Percentiles rank a stretch among this genome's conserved stretches.
Conservation (phyloP, 1,140 invertebrate genomes). For the Galendromus occidentalis region DNA sequence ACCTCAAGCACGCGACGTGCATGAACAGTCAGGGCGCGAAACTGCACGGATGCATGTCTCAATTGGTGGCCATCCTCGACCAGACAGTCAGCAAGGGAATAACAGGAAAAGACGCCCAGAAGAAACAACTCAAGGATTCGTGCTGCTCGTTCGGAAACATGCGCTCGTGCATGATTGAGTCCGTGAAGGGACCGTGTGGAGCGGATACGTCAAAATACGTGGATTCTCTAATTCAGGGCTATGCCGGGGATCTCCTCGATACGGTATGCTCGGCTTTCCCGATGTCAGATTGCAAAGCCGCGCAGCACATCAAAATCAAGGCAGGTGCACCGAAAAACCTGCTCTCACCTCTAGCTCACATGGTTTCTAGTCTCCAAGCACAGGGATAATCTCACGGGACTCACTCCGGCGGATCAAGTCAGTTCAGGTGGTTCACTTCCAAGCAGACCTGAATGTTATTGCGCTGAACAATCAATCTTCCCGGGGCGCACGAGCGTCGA, state of each 20-base stretch:
- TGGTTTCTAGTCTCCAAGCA: slow-evolving; percentile 2
- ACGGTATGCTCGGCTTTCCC: neutral
- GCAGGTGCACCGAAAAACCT: neutral
- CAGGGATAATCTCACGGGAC: neutral
- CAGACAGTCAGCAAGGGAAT: neutral
- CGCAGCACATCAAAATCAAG: neutral
- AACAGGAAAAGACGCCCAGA: neutral
- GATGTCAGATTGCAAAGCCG: neutral
- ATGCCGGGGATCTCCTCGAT: neutral
- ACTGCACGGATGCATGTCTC: slow-evolving; percentile 6
- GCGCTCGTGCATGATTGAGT: neutral
- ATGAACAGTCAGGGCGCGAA: neutral
- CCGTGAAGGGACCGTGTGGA: neutral
- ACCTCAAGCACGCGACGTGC: slow-evolving; percentile 1
- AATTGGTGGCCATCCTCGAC: neutral
- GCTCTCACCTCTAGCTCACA: neutral
- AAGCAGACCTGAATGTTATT: no score
- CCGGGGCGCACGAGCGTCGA: no score
- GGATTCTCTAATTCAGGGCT: neutral
- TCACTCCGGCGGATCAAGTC: no score
- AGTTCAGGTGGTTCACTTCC: no score
- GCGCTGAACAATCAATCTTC: no score
- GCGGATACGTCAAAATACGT: neutral
- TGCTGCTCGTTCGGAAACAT: slow-evolving; percentile 4
- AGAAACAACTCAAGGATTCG: slow-evolving; percentile 1